Percentiles rank a stretch among this genome's conserved stretches.
Evolutionary conservation across 2,113 vertebrate genomes (phyloP).

Genomic region (Dendrocopos noguchii): DNA sequence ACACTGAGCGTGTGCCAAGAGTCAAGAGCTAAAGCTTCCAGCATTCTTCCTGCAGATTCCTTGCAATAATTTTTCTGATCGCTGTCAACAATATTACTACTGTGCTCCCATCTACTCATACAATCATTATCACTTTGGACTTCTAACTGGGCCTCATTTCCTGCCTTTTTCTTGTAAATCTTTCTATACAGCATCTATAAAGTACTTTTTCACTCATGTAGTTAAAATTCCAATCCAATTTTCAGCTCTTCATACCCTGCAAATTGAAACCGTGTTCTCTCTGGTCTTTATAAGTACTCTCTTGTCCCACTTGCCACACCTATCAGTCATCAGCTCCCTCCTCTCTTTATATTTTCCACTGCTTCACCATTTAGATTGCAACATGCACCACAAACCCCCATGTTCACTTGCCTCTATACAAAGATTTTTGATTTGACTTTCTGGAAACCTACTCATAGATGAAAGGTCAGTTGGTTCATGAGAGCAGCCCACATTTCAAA

Average conservation of each 20-base stretch:
- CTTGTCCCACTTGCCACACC: neutral
- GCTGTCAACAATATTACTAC: neutral
- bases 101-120: neutral
- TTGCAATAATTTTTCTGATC: neutral
- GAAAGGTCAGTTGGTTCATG: neutral
- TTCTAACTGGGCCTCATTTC: neutral
- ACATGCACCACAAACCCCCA: neutral
- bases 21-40: neutral
- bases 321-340: neutral
- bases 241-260: neutral
- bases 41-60: neutral
- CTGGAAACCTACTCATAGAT: neutral
- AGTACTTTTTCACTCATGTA: neutral
- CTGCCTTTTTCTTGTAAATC: neutral
- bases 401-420: neutral
- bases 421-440: neutral
- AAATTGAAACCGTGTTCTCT: neutral
- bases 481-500: slow-evolving; percentile 1
- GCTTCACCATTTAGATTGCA: neutral
- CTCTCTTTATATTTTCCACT: neutral
- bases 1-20: neutral
- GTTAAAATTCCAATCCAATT: neutral
- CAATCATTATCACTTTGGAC: neutral
- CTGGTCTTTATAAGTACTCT: neutral
- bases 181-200: neutral